Evolutionary conservation across 2,888 invertebrate species (phyloP).

Genomic region (Dryococelus australis): DNA sequence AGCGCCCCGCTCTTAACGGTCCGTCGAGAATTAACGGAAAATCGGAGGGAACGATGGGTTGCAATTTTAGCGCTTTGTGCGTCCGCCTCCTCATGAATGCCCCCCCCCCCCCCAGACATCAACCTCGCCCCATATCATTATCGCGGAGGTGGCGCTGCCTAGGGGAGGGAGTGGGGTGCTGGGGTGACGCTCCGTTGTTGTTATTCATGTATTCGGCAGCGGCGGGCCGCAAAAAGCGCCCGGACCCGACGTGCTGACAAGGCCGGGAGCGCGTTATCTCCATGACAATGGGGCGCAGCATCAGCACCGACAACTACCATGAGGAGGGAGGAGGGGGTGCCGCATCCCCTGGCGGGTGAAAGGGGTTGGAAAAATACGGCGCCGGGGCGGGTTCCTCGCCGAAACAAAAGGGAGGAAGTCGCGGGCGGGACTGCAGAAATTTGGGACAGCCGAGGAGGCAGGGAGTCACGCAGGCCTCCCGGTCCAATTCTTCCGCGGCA

Average conservation of each 20-base stretch:
- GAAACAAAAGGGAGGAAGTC: not conserved
- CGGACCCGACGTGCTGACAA: constrained; percentile 18
- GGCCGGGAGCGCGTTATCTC: constrained; percentile 27
- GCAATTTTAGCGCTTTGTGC: constrained; percentile 16
- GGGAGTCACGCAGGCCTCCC: not conserved
- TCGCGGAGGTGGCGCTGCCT: not conserved
- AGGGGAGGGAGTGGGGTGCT: not conserved
- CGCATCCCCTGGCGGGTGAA: not conserved
- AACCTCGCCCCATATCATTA: not conserved
- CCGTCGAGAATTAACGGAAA: constrained; percentile 9
- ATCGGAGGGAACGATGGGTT: not conserved
- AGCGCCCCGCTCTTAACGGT: not conserved
- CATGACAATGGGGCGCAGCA: constrained; percentile 26
- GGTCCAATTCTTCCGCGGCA: not conserved
- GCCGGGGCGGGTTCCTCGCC: not conserved
- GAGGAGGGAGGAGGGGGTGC: not conserved
- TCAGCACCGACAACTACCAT: not conserved
- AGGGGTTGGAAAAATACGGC: constrained; percentile 5
- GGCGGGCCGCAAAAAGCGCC: constrained; percentile 23
- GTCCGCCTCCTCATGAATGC: not conserved
- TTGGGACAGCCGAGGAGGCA: not conserved
- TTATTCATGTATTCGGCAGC: constrained; percentile 28
- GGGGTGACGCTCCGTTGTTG: not conserved
- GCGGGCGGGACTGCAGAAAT: not conserved
- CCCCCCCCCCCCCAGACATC: not conserved